Conservation (phyloP, 2,113 vertebrate species). For the Phaethornis superciliosus region DNA sequence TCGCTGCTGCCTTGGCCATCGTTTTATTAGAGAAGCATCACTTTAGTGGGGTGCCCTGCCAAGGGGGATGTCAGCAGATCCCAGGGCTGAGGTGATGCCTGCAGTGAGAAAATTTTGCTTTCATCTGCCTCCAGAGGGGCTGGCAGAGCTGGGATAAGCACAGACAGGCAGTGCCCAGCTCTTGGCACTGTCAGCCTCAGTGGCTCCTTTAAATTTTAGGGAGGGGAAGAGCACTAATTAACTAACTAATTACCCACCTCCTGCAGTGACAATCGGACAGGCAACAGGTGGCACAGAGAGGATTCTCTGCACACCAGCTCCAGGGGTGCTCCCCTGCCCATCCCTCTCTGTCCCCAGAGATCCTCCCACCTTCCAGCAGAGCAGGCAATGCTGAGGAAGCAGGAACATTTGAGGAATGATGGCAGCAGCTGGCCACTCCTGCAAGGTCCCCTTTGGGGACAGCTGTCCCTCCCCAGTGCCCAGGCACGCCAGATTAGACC, state of each 20-base stretch:
- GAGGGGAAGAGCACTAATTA: background rate
- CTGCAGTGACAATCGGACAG: fast-evolving
- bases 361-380: background rate
- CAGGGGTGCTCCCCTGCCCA: background rate
- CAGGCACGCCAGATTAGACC: fast-evolving
- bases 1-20: background rate
- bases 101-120: background rate
- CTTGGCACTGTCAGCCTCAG: background rate
- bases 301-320: background rate
- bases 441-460: background rate
- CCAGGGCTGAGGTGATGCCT: background rate
- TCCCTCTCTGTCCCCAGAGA: background rate
- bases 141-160: background rate
- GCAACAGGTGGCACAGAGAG: fast-evolving
- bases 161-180: fast-evolving
- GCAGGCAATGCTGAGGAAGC: fast-evolving
- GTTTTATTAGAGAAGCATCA: background rate
- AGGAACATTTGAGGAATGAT: background rate
- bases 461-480: background rate
- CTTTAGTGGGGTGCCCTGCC: background rate
- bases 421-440: background rate
- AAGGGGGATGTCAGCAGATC: background rate
- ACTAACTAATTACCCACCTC: background rate
- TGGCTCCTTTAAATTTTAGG: background rate
- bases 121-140: background rate